Evolutionary conservation across 2,797 vertebrate species (phyloP).

Genomic region (Periparus ater): DNA sequence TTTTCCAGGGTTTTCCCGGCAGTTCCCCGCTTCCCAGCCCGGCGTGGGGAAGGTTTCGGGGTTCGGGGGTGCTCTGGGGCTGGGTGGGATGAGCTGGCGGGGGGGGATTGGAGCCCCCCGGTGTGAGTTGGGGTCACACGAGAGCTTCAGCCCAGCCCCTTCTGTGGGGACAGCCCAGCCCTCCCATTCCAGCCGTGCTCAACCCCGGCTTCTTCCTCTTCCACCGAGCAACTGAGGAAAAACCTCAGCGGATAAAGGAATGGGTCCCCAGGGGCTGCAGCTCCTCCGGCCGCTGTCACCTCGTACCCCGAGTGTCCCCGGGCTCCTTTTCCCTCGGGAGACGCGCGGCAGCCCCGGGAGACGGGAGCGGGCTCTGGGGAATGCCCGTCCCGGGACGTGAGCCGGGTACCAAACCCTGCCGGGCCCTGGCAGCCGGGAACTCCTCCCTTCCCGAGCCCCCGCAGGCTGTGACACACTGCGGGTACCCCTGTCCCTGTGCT

Average conservation of each 20-base stretch:
- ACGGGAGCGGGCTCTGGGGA: neutral
- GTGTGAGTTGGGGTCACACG: neutral
- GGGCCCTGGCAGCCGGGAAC: rapidly evolving
- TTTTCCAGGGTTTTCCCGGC: rapidly evolving
- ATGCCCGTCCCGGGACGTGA: conserved; percentile 24
- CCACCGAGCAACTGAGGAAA: rapidly evolving
- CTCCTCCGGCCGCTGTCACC: neutral
- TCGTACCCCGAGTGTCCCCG: neutral
- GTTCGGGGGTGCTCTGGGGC: neutral
- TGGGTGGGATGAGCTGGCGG: rapidly evolving
- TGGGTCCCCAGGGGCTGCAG: rapidly evolving
- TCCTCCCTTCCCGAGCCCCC: neutral
- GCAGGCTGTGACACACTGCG: rapidly evolving
- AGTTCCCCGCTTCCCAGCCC: neutral
- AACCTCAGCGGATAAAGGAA: rapidly evolving
- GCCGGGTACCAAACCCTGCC: neutral
- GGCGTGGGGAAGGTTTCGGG: rapidly evolving
- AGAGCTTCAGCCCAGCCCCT: neutral
- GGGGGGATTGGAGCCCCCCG: neutral
- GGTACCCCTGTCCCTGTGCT: rapidly evolving
- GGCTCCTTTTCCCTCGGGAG: neutral
- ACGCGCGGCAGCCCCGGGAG: conserved; percentile 4
- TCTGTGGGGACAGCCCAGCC: neutral
- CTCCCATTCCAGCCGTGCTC: rapidly evolving
- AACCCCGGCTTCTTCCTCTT: neutral